phyloP scores from a whole-genome alignment of 2,797 vertebrate species.

The Microchirus variegatus region DNA sequence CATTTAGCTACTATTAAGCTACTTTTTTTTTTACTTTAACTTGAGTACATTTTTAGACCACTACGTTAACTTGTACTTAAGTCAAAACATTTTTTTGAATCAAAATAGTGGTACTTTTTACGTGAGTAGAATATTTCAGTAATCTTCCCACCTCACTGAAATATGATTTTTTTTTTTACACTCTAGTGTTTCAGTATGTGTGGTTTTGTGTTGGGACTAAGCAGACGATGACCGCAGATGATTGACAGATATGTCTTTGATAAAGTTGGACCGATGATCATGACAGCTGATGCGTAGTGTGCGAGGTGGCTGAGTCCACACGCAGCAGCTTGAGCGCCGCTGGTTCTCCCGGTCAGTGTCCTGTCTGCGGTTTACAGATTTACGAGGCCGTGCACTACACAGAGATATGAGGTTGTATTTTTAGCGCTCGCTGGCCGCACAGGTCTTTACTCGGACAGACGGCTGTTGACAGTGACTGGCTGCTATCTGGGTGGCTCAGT shows the following conservation, averaged over 20 bases:
- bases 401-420: conserved; percentile 54
- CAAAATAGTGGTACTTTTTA: no score
- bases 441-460: conserved; percentile 44
- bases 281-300: conserved; percentile 2
- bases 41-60: no score
- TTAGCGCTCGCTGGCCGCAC: conserved; percentile 49
- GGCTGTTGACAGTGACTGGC: conserved; percentile 56
- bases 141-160: no score
- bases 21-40: no score
- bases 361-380: conserved; percentile 36
- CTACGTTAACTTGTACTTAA: no score
- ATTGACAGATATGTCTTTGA: not conserved
- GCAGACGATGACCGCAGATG: not conserved
- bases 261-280: not conserved
- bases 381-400: conserved; percentile 40
- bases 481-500: conserved; percentile 58
- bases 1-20: no score
- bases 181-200: not conserved
- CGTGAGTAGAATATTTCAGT: no score
- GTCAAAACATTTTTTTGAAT: no score
- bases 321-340: conserved; percentile 5
- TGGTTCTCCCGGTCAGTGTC: conserved; percentile 16
- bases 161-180: not conserved
- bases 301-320: not conserved
- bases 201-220: not conserved